phyloP scores from a whole-genome alignment of 2,113 vertebrate species.

The Brachyhypopomus occidentalis region DNA sequence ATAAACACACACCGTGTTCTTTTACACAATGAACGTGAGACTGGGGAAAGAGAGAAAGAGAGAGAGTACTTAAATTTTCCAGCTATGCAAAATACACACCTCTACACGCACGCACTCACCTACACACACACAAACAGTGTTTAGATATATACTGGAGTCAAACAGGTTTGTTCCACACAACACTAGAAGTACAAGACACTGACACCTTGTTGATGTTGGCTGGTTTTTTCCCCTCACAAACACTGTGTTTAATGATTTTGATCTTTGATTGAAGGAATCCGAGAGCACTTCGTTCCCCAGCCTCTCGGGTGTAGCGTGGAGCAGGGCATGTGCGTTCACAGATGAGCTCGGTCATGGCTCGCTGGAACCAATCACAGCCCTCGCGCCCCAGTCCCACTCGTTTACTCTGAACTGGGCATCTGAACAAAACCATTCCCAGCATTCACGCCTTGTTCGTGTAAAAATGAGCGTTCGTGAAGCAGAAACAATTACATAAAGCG shows the following conservation, averaged over 20 bases:
- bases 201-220: conserved; percentile 4
- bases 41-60: not conserved
- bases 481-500: not conserved
- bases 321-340: not conserved
- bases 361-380: not conserved
- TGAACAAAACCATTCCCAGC: not conserved
- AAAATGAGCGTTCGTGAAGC: not conserved
- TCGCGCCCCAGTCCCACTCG: not conserved
- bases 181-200: conserved; percentile 60
- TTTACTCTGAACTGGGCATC: not conserved
- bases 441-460: not conserved
- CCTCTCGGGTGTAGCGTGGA: not conserved
- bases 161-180: conserved; percentile 26
- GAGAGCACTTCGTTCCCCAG: not conserved
- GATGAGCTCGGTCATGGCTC: not conserved
- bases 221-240: not conserved
- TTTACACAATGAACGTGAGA: conserved; percentile 36
- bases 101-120: not conserved
- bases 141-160: not conserved
- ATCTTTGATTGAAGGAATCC: not conserved
- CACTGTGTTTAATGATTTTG: not conserved
- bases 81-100: not conserved
- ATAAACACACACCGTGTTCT: conserved; percentile 68
- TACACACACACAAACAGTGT: not conserved
- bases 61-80: too few species aligned